Evolutionary conservation across 2,888 invertebrate genomes (phyloP), one percentile per base, ranked within the genome.

Genomic region (Criorhina ranunculi): DNA sequence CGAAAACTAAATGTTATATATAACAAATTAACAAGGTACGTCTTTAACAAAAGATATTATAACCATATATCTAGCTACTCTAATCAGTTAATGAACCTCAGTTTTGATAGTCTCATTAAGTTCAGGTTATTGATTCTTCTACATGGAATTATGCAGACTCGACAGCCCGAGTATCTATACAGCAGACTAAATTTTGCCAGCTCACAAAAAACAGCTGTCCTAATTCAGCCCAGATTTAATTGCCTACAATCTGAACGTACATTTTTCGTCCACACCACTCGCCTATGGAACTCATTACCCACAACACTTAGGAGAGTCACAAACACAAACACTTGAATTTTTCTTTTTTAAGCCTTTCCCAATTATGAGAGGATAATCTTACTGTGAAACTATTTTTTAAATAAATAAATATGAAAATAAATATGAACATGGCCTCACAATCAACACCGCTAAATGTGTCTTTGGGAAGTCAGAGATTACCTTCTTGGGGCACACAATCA

Each of bases 41-140:
- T 51, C 6, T 51, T 51, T n/a, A 51, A n/a, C 4, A 51, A 51
- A 12, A 2, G 24, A 0, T 51, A n/a, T 29, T 12, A 40, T n/a
- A 40, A 51, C 15, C 66, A 66, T 6, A 59, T 44, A 31, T 53
- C 42, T 12, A 11, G 15, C 6, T 42, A 67, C 53, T 53, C 42
- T 42, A 31, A 31, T 17, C 67, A 67, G 3, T 42, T 62, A 31
- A 46, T 17, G 11, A 44, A 44, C 33, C 11, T 62, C 2, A 62
- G 15, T 8, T 33, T 62, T 17, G 60, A 62, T 0, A 44, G 33
- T 6, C 31, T 44, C 7, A 62, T 44, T 29, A 44, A 46, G 44
- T 46, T 64, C 24, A 64, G 49, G 49, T 37, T 19, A 7, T 9
- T 49, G 3, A 35, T 15, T 1, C 19, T 19, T 1, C 35, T 64